These are phyloP conservation scores for Ornithoptera alexandrae DNA, from an alignment of 2,888 invertebrate genomes.

Conservation along the genomic window DNA sequence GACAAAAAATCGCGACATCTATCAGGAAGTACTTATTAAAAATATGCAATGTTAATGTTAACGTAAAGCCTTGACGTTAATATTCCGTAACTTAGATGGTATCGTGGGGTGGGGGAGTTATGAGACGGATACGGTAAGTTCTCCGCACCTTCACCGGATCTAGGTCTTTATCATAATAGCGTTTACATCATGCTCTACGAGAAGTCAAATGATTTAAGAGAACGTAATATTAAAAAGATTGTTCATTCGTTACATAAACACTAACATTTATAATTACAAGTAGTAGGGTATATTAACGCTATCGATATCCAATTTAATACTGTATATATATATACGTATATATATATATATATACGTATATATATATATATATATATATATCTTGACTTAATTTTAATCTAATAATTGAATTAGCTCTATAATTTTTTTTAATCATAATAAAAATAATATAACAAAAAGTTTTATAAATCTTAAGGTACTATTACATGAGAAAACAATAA, in stretches of 20 bases:
- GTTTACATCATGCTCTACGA: not conserved
- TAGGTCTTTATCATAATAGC: constrained; percentile 1
- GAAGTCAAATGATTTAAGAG: not conserved
- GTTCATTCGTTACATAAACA: not conserved
- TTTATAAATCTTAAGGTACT: no score
- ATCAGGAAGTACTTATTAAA: constrained; percentile 3
- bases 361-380: no score
- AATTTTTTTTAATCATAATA: no score
- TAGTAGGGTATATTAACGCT: no score
- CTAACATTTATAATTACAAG: no score
- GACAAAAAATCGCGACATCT: not conserved
- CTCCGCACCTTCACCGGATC: not conserved
- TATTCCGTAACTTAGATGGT: constrained; percentile 6
- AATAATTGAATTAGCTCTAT: no score
- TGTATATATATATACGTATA: no score
- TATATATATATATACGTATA: no score
- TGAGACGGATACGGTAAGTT: not conserved
- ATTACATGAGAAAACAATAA: no score
- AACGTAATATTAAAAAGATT: not conserved
- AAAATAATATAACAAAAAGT: no score
- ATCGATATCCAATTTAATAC: no score
- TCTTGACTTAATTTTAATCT: no score
- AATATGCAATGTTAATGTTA: not conserved
- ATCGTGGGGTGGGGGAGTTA: not conserved
- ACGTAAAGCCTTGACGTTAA: constrained; percentile 3